These are phyloP conservation scores for Anguilla marmorata DNA, from an alignment of 2,797 vertebrate genomes.

Conservation along the genomic window DNA sequence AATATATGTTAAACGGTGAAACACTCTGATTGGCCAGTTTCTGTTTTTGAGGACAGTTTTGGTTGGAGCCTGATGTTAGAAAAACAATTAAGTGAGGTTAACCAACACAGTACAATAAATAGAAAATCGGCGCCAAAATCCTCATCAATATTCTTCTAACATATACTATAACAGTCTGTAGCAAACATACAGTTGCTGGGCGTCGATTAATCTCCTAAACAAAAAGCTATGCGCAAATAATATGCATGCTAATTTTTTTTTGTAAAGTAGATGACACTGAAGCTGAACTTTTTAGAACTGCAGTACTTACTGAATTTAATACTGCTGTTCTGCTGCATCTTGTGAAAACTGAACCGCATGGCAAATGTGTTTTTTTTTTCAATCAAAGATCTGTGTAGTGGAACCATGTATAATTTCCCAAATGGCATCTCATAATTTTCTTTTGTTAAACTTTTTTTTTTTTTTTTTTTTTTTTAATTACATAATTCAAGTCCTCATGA, in stretches of 20 bases:
- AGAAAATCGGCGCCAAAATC: neutral
- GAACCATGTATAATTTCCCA: constrained; percentile 31
- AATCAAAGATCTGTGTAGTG: neutral
- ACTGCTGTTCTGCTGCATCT: neutral
- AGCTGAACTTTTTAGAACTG: neutral
- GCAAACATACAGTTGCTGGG: neutral
- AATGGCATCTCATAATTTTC: constrained; percentile 25
- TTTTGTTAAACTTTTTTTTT: constrained; percentile 32
- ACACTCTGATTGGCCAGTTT: neutral
- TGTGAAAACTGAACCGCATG: constrained; percentile 18
- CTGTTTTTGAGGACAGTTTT: neutral
- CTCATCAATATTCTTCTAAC: neutral
- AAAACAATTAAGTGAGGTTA: neutral
- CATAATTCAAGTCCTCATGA: constrained; percentile 33
- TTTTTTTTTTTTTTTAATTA: constrained; percentile 17
- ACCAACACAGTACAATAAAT: neutral
- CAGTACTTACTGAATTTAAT: neutral
- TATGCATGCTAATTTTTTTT: neutral
- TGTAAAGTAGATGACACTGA: neutral
- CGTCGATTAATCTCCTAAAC: neutral
- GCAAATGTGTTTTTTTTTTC: constrained; percentile 3
- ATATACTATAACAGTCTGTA: neutral
- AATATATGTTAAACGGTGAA: neutral
- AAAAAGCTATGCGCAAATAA: neutral
- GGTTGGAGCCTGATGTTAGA: neutral